These are phyloP conservation scores for Lemur catta DNA, from an alignment of 2,797 vertebrate genomes.

Conservation along the genomic window DNA sequence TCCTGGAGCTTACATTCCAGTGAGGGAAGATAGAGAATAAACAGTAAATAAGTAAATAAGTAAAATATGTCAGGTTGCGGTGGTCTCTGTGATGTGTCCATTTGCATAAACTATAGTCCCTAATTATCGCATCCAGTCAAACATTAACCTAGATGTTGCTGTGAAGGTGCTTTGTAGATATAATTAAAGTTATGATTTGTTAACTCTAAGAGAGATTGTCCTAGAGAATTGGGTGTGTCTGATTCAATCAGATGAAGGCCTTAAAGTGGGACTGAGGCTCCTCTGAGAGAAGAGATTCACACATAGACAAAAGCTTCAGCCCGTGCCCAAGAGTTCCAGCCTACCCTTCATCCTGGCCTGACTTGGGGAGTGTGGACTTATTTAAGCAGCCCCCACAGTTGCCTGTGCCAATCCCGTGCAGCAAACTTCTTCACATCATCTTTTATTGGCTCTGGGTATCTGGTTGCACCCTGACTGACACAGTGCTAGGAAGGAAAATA, in stretches of 20 bases:
- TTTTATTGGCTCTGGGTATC: neutral
- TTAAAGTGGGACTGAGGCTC: neutral
- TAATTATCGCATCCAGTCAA: neutral
- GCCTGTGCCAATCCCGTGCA: neutral
- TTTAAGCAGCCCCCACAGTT: neutral
- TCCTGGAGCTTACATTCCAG: neutral
- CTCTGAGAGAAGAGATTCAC: neutral
- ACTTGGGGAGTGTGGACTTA: neutral
- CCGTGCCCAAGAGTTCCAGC: neutral
- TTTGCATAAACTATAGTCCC: neutral
- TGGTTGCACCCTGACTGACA: neutral
- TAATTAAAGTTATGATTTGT: neutral
- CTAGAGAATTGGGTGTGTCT: neutral
- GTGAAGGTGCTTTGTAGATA: neutral
- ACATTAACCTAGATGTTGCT: neutral
- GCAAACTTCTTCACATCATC: neutral
- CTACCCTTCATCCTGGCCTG: neutral
- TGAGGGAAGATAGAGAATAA: neutral
- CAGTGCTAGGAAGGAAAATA: neutral
- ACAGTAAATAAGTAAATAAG: neutral
- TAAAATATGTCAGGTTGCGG: neutral
- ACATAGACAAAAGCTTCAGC: neutral
- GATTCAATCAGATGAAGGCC: neutral
- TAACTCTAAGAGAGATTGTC: neutral
- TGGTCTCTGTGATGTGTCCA: neutral